Evolutionary conservation across 37 sponge, comb jelly and placozoan species (phyloP).

Genomic region (Lycopodina hypogea): DNA sequence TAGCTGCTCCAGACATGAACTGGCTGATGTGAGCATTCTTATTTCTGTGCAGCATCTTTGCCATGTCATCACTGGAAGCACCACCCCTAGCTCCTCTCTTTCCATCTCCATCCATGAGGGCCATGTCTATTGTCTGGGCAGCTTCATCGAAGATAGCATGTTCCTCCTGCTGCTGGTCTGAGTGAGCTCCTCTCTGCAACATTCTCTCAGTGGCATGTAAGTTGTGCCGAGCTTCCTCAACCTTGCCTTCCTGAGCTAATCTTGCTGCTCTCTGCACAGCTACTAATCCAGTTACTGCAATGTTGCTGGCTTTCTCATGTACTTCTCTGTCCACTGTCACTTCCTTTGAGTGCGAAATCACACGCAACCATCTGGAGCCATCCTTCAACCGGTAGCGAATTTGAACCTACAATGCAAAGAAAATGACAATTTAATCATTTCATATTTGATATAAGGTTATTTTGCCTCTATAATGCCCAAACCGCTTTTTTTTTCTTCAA

Average conservation of each 20-base stretch:
- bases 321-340: conserved; percentile 50
- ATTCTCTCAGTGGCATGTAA: conserved; percentile 67
- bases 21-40: conserved; percentile 74
- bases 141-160: conserved; percentile 67
- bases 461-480: not conserved
- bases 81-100: conserved; percentile 28
- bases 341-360: conserved; percentile 61
- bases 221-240: conserved; percentile 71
- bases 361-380: conserved; percentile 80
- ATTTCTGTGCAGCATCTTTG: conserved; percentile 70
- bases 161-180: conserved; percentile 87
- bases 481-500: not conserved
- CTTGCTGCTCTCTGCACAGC: conserved; percentile 79
- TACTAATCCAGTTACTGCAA: conserved; percentile 80
- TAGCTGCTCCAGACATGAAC: conserved; percentile 80
- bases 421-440: not conserved
- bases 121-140: conserved; percentile 51
- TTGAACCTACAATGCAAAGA: conserved; percentile 61
- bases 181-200: conserved; percentile 60
- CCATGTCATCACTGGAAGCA: conserved; percentile 49
- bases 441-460: not conserved
- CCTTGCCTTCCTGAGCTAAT: conserved; percentile 70
- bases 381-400: conserved; percentile 77
- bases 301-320: conserved; percentile 69
- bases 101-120: conserved; percentile 37